Percentiles rank a stretch among this genome's conserved stretches.
Conservation (phyloP, 1,140 invertebrate genomes). For the Cydia splendana region DNA sequence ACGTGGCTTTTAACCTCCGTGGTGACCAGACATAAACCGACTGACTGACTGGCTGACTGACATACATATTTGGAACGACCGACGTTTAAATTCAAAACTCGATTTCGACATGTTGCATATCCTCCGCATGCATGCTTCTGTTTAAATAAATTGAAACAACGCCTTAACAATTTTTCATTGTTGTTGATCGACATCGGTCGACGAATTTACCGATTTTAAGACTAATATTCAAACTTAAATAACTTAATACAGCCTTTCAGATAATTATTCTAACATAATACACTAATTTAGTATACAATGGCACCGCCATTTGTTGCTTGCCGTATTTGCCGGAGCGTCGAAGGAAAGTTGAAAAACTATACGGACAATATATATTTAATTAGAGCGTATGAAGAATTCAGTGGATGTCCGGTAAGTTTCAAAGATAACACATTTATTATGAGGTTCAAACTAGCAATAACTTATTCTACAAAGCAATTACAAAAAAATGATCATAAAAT, state of each 20-base stretch:
- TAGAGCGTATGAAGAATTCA: constrained; percentile 12
- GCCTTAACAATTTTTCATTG: constrained; percentile 2
- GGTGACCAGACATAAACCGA: too few relatives aligned
- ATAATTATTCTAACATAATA: not conserved
- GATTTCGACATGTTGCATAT: too few relatives aligned
- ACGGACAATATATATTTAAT: not conserved
- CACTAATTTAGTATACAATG: not conserved
- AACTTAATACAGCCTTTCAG: not conserved
- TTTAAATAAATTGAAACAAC: not conserved
- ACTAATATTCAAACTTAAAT: not conserved
- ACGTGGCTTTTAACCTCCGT: too few relatives aligned
- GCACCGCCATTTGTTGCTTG: constrained; percentile 12
- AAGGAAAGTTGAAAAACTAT: constrained; percentile 20
- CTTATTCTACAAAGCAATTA: too few relatives aligned
- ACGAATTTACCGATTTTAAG: not conserved
- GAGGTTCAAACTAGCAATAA: not conserved
- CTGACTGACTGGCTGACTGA: too few relatives aligned
- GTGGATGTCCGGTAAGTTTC: constrained; percentile 5
- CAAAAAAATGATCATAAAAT: too few relatives aligned
- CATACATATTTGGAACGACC: too few relatives aligned
- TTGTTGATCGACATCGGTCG: not conserved
- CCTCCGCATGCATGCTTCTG: not conserved
- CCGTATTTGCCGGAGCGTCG: constrained; percentile 12
- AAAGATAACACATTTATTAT: not conserved
- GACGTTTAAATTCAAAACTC: too few relatives aligned